Evolutionary conservation across 2,113 vertebrate genomes (phyloP).

Genomic region (Cryptomyrus ogoouensis): DNA sequence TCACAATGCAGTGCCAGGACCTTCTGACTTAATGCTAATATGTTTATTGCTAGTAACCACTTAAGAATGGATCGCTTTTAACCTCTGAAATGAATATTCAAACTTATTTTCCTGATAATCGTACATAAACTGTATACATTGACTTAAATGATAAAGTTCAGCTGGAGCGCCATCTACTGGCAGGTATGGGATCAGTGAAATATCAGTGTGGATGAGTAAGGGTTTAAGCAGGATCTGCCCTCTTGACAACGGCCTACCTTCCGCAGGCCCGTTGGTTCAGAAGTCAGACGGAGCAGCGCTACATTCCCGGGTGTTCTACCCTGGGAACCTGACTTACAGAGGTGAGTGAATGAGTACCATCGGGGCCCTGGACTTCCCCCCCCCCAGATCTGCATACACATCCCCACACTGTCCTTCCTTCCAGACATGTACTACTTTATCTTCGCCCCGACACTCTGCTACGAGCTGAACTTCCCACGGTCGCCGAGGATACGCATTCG

Average conservation of each 20-base stretch:
- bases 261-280: constrained; percentile 55
- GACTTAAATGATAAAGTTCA: background rate
- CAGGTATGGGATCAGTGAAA: background rate
- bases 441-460: constrained; percentile 80
- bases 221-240: background rate
- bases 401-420: background rate
- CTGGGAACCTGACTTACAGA: constrained; percentile 75
- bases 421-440: constrained; percentile 83
- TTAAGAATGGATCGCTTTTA: background rate
- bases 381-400: background rate
- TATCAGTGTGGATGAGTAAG: background rate
- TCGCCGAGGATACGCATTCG: constrained; percentile 77
- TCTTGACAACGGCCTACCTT: background rate
- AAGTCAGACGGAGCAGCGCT: constrained; percentile 54
- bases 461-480: constrained; percentile 84
- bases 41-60: background rate
- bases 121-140: background rate
- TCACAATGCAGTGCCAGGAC: background rate
- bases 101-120: background rate
- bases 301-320: constrained; percentile 63
- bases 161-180: constrained; percentile 29
- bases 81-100: background rate
- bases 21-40: background rate
- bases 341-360: constrained; percentile 50
- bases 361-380: background rate